Evolutionary conservation across 2,113 vertebrate genomes (phyloP).

Genomic region (Atractosteus spatula): DNA sequence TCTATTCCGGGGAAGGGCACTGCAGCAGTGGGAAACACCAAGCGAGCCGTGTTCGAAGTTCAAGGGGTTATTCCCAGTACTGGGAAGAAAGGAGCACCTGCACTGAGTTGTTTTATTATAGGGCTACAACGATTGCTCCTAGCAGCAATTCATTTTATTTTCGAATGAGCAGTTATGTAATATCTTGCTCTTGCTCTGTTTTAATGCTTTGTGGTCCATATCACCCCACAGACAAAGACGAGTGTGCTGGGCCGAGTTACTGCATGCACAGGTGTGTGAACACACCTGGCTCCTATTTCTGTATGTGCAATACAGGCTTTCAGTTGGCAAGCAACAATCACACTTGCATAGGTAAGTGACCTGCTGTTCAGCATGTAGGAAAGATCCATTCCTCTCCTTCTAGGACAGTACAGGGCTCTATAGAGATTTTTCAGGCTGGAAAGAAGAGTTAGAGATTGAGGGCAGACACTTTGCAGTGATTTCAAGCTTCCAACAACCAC

Average conservation of each 20-base stretch:
- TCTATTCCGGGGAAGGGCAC: neutral
- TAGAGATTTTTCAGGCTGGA: no score
- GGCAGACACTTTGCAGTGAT: neutral
- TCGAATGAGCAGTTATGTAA: conserved; percentile 11
- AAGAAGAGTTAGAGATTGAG: no score
- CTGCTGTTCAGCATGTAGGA: neutral
- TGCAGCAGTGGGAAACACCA: no score
- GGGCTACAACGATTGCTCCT: conserved; percentile 4
- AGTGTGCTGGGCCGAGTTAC: conserved; percentile 79
- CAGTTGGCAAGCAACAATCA: conserved; percentile 90
- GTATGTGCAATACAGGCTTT: conserved; percentile 87
- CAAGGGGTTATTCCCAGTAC: neutral
- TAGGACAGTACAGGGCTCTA: no score
- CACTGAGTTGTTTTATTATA: conserved; percentile 8
- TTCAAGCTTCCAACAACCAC: neutral
- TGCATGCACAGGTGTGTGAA: conserved; percentile 94
- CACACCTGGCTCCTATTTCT: conserved; percentile 87
- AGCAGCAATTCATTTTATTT: conserved; percentile 8
- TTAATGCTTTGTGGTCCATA: conserved; percentile 27
- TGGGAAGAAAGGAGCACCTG: neutral
- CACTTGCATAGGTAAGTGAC: conserved; percentile 87
- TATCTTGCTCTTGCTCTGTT: neutral
- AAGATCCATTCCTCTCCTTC: no score
- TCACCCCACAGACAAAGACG: conserved; percentile 77
- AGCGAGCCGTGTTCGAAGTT: no score